Base-by-base conservation (phyloP, 2,113 vertebrate species). In the rabbit (Oryctolagus cuniculus) region DNA sequence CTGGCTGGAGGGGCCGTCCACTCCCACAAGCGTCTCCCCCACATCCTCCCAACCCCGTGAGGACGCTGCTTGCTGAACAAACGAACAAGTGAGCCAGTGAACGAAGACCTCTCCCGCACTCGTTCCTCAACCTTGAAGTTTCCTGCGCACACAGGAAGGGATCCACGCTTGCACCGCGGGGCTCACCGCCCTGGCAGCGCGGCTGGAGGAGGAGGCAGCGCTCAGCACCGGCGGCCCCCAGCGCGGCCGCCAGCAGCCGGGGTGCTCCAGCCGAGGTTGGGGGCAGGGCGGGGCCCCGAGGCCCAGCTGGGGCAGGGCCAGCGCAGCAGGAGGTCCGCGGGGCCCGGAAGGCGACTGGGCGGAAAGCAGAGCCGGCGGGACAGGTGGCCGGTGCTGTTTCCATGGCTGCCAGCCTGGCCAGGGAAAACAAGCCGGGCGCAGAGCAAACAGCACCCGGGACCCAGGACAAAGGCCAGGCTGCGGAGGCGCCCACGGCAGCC, bases 401-500 rank as follows among this genome's bases (percentile, higher is more conserved):
- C 95, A 90, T 81, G 93, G 96, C 77, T 84, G 70, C 89, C 16
- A 0, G 67, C 53, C 73, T 4, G 53, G 89, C 95, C 89, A 91
- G 93, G 95, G 91, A 77, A 95, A 92, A 81, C 64, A 91, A 89
- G 93, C 91, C 6, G 34, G 96, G 93, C 83, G 25, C 80, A 1
- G 72, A 94, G 91, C 78, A 10, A 38, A 67, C 55, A 5, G n/a
- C 1, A n/a, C 88, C 86, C n/a, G 63, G 10, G 86, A 51, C 87
- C 84, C 2, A 2, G 89, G 74, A 96, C 96, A 96, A 94, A 96
- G 75, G 72, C 93, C 21, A 55, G 79, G 91, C 93, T 85, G 90
- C 87, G 58, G 1, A 29, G 91, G 83, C 2, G 0, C 87, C 55
- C 31, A 1, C 0, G 38, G 77, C 77, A 0, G 83, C 93, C 94